phyloP scores from a whole-genome alignment of 2,888 invertebrate species.

The Sminthurinus aureus region DNA sequence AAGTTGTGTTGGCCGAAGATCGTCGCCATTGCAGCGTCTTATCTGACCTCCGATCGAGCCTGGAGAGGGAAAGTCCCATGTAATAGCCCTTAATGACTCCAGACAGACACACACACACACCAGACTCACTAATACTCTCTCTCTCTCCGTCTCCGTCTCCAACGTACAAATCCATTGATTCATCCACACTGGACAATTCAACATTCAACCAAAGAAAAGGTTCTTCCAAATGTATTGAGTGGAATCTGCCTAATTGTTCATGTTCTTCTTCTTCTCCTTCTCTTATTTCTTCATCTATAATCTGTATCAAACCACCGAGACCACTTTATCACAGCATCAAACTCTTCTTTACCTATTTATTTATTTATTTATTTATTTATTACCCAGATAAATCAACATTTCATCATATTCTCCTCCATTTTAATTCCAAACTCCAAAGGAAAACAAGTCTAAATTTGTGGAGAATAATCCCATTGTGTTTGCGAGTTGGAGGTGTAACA shows the following conservation, averaged over 20 bases:
- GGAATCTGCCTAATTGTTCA: constrained; percentile 28
- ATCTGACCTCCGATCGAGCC: constrained; percentile 57
- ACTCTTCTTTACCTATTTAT: no score
- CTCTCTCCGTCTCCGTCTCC: constrained; percentile 1
- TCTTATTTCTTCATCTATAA: constrained; percentile 9
- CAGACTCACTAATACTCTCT: constrained; percentile 23
- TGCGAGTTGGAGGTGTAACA: no score
- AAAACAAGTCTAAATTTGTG: no score
- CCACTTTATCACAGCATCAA: no score
- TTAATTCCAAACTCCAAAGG: no score
- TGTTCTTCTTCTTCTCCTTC: constrained; percentile 22
- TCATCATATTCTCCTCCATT: no score
- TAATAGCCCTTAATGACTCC: constrained; percentile 60
- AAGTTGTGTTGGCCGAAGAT: constrained; percentile 50
- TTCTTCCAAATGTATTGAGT: no score
- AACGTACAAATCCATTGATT: neutral
- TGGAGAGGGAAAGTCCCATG: constrained; percentile 59
- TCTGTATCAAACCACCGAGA: no score
- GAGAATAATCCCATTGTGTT: no score
- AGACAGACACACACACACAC: constrained; percentile 47
- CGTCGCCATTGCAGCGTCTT: constrained; percentile 58
- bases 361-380: no score
- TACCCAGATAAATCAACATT: no score
- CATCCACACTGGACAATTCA: neutral
- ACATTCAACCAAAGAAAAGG: neutral